Conservation (phyloP, 2,888 invertebrate species). For the Drosophila fulvimacula region DNA sequence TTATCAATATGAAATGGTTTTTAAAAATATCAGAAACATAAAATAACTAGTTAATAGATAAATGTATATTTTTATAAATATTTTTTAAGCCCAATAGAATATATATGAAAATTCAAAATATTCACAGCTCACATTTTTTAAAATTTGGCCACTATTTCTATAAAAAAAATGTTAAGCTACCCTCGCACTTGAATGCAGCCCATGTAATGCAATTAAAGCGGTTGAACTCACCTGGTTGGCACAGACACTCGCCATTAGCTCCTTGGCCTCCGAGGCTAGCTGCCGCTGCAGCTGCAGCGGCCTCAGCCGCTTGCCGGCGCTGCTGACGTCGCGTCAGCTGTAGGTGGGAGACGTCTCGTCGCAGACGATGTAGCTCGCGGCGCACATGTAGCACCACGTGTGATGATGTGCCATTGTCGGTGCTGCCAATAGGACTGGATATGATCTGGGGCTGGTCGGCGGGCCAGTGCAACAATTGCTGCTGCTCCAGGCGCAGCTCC, state of each 20-base stretch:
- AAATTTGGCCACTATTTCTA: neutral
- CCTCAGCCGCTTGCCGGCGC: slow-evolving; percentile 80
- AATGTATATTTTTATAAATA: too few relatives aligned
- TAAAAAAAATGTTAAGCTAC: neutral
- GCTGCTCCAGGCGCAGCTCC: slow-evolving; percentile 81
- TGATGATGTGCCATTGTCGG: slow-evolving; percentile 26
- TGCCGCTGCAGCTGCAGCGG: slow-evolving; percentile 66
- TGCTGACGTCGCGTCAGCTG: slow-evolving; percentile 83
- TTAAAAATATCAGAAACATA: too few relatives aligned
- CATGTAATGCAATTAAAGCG: neutral
- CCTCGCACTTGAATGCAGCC: neutral
- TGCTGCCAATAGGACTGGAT: slow-evolving; percentile 40
- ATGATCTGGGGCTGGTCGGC: slow-evolving; percentile 65
- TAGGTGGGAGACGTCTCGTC: slow-evolving; percentile 84
- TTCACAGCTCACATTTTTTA: too few relatives aligned
- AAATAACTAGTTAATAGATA: too few relatives aligned
- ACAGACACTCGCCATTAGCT: slow-evolving; percentile 86
- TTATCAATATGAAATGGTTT: too few relatives aligned
- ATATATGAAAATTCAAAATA: too few relatives aligned
- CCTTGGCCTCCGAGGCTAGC: slow-evolving; percentile 82
- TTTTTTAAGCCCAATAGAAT: too few relatives aligned
- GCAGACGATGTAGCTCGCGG: slow-evolving; percentile 84
- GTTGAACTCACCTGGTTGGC: slow-evolving; percentile 88
- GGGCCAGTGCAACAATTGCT: slow-evolving; percentile 70
- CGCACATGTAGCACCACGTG: slow-evolving; percentile 81